A percentile compares a stretch with the other conserved stretches of the same genome.
These are phyloP conservation scores for Strix aluco DNA, from an alignment of 2,113 vertebrate genomes.

Conservation along the genomic window DNA sequence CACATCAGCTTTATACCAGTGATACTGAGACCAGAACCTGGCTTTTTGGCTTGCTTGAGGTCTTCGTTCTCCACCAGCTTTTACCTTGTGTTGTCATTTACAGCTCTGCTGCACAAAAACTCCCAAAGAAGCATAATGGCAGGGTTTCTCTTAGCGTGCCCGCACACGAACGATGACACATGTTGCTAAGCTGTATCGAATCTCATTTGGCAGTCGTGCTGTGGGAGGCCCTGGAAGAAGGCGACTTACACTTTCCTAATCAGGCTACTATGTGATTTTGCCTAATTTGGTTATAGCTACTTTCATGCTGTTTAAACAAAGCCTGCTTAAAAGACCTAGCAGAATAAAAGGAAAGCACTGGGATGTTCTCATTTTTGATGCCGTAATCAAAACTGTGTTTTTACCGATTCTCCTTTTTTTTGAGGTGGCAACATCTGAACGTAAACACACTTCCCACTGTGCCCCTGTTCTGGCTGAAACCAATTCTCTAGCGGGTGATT, in stretches of 20 bases:
- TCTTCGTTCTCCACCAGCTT: neutral
- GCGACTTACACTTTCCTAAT: neutral
- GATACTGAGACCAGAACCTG: neutral
- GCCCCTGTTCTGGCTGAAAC: neutral
- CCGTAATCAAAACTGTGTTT: neutral
- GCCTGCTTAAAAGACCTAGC: neutral
- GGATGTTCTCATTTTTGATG: neutral
- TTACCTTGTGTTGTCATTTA: neutral
- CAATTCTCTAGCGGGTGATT: neutral
- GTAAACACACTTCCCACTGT: neutral
- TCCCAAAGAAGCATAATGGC: neutral
- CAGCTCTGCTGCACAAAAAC: neutral
- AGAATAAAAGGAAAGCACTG: neutral
- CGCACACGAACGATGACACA: neutral
- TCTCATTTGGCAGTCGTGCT: neutral
- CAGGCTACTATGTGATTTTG: neutral
- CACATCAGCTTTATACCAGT: neutral
- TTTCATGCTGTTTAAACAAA: slow-evolving; percentile 6
- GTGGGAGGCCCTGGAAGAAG: neutral
- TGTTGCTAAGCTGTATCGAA: fast-evolving
- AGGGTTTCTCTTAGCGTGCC: neutral
- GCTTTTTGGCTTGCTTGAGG: neutral
- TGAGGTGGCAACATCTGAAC: neutral
- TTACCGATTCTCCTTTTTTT: neutral
- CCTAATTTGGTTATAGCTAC: neutral